Base-by-base conservation (phyloP, 2,888 invertebrate species). In the Cataglyphis rosenhaueri region DNA sequence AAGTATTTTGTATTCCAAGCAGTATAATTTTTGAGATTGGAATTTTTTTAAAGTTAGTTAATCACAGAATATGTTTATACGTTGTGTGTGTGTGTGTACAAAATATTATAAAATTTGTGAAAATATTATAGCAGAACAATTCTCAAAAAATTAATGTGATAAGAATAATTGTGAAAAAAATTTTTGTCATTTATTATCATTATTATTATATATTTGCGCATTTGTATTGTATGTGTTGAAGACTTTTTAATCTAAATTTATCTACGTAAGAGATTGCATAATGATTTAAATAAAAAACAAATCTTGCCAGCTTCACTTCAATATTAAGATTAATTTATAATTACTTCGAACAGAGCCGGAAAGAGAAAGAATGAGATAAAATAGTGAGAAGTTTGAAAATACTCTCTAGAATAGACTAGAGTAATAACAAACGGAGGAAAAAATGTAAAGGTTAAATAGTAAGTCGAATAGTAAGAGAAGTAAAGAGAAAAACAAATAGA, bases 321-420 rank as follows among this genome's bases (percentile, higher is more conserved):
- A 4, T 65, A 35, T 6, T 0, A 25, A 25, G 38, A 52, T 21
- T 25, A 44, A 79, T 70, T 57, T 32, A 12, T 21, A 57, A 68
- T 5, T 74, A 81, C 68, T 84, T 87, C 75, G 86, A 88, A 84
- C 87, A 84, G 88, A 71, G 70, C 52, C 18, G 48, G 65, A 48
- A 71, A 79, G 61, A 79, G 61, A 85, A 79, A 88, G 81, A 85
- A 85, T 61, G 71, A 70, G 71, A 70, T 10, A 85, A 82, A 82
- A 29, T 78, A 82, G 78, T 75, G 85, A 85, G 55, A 84, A 86
- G 59, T 32, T 25, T 71, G 81, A 73, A 85, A 79, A 35, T 87
- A 88, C 62, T 85, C 52, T 87, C 85, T 87, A 88, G 79, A 71
- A 81, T 71, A 75, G 65, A 41, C 65, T 73, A 75, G 71, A 25